These are phyloP conservation scores for Quadriops clusia DNA, from an alignment of 2,888 invertebrate genomes.

Conservation along the genomic window DNA sequence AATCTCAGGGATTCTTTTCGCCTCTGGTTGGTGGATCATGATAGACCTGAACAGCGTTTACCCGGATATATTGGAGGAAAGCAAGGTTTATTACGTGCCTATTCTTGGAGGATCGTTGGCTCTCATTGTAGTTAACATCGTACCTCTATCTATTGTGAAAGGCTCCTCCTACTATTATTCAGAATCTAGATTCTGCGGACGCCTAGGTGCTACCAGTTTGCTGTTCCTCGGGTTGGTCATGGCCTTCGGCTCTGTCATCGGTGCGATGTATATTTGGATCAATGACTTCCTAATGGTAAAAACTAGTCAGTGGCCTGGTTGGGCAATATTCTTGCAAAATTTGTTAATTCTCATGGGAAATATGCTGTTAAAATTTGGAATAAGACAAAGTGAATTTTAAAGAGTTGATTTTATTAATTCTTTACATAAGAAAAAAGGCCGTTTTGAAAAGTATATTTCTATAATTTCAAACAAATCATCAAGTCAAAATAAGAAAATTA, in stretches of 20 bases:
- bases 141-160: constrained; percentile 19
- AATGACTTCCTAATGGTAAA: constrained; percentile 23
- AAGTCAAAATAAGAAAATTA: no score
- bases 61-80: constrained; percentile 11
- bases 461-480: no score
- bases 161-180: constrained; percentile 13
- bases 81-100: constrained; percentile 21
- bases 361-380: constrained; percentile 20
- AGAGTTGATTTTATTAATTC: no score
- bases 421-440: no score
- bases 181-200: constrained; percentile 15
- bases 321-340: constrained; percentile 24
- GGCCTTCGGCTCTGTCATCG: constrained; percentile 25
- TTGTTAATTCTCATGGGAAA: constrained; percentile 21
- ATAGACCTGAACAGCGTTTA: constrained; percentile 20
- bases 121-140: constrained; percentile 20
- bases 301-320: constrained; percentile 23
- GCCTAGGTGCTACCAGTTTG: constrained; percentile 15
- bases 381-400: constrained; percentile 7
- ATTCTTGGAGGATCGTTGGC: constrained; percentile 20
- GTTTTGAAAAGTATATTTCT: no score
- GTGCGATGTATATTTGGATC: constrained; percentile 22
- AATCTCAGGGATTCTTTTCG: constrained; percentile 22
- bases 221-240: constrained; percentile 23
- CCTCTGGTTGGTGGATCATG: constrained; percentile 27